phyloP scores from a whole-genome alignment of 2,888 invertebrate species.

The Deladenus siricidicola region DNA sequence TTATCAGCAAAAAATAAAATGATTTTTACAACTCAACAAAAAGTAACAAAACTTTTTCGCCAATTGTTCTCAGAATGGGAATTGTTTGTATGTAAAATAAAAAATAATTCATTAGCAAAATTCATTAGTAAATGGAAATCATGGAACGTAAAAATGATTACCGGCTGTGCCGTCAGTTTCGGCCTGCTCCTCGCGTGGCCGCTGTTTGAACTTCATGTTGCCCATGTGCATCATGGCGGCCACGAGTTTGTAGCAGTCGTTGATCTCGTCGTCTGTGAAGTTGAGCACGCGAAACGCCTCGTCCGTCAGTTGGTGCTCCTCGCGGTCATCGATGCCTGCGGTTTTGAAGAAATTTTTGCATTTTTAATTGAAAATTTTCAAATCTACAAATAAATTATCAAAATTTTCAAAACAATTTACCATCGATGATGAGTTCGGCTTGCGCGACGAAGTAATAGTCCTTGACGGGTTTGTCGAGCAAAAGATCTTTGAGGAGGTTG shows the following conservation, averaged over 20 bases:
- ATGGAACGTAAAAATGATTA: slow-evolving; percentile 21
- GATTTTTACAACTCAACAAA: too few species aligned
- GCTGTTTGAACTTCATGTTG: slow-evolving; percentile 99
- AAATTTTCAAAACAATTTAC: background rate
- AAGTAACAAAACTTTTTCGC: too few species aligned
- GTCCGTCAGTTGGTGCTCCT: slow-evolving; percentile 65
- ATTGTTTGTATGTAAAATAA: too few species aligned
- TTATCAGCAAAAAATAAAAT: too few species aligned
- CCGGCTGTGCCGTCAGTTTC: slow-evolving; percentile 67
- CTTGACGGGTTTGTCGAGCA: slow-evolving; percentile 73
- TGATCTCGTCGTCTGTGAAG: slow-evolving; percentile 91
- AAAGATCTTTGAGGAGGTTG: slow-evolving; percentile 56
- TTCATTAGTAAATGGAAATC: too few species aligned
- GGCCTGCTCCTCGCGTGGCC: slow-evolving; percentile 99
- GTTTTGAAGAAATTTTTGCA: too few species aligned
- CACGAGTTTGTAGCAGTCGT: slow-evolving; percentile 92
- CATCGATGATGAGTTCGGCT: slow-evolving; percentile 85
- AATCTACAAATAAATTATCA: too few species aligned
- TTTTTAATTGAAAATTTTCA: too few species aligned
- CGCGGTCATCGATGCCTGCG: slow-evolving; percentile 75
- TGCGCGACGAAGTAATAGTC: slow-evolving; percentile 88
- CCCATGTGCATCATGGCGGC: slow-evolving; percentile 99
- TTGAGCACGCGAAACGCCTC: slow-evolving; percentile 62
- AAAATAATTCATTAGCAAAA: too few species aligned
- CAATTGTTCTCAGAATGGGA: too few species aligned